Evolutionary conservation across 2,888 invertebrate genomes (phyloP), one percentile per base, ranked within the genome.

Genomic region (Andrena camellia): DNA sequence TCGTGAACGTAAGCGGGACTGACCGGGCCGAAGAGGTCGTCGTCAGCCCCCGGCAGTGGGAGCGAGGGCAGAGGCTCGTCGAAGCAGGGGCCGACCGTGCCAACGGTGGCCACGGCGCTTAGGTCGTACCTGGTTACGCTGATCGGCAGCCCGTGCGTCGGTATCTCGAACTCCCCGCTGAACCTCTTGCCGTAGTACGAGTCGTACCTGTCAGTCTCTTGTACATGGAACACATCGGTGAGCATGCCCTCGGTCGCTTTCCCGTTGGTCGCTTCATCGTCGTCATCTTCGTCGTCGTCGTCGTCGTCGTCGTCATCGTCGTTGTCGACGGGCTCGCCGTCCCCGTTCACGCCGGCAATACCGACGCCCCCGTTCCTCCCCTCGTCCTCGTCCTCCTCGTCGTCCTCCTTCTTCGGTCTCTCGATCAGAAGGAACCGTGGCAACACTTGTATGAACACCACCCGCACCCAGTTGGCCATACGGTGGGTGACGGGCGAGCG

Each of bases 401-500:
- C 93, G 80, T 96, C 96, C 85, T 97, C 97, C 94, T 98, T 98
- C 90, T 97, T 96, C 70, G 98, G 98, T 93, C 98, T 96, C 95
- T 97, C 96, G 94, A 98, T 98, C 94, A 97, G 97, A 91, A 98
- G 95, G 94, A 97, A 96, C 94, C 96, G 97, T 86, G 98, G 98
- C 94, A 98, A 96, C 94, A 97, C 96, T 94, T 97, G 96, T 94
- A 97, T 97, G 95, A 98, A 98, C 93, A 98, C 95, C 92, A 96
- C 96, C 90, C 97, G 96, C 92, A 98, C 98, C 98, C 98, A 98
- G 72, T 98, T 98, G 82, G 98, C 96, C 97, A 98, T 97, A 90
- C 97, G 97, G 94, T 98, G 98, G 85, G 98, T 98, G 81, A 98
- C 98, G 54, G 98, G 98, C 82, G 98, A 98, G 90, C 97, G 96